Evolutionary conservation across 2,113 vertebrate genomes (phyloP).

Genomic region (Saguinus midas): DNA sequence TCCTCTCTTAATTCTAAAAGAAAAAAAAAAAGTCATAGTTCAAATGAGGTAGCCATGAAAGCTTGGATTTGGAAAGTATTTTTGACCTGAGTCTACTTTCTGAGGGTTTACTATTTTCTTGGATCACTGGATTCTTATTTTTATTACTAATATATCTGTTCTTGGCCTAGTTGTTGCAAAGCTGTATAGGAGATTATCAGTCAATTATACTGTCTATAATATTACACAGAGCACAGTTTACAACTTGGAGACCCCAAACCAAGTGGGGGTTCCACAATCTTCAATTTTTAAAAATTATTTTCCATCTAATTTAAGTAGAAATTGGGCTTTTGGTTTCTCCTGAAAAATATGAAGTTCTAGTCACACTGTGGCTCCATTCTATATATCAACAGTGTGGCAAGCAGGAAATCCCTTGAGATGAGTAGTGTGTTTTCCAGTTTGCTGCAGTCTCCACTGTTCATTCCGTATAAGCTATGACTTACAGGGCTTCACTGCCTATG

Average conservation of each 20-base stretch:
- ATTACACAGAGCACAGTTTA: background rate
- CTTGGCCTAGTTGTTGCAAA: background rate
- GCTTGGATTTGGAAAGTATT: conserved; percentile 36
- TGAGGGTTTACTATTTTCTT: background rate
- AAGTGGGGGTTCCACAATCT: background rate
- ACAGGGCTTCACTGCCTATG: background rate
- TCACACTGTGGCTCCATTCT: background rate
- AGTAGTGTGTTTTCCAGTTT: background rate
- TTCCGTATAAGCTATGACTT: background rate
- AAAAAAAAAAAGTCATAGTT: background rate
- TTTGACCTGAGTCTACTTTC: background rate
- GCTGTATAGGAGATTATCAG: background rate
- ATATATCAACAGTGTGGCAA: background rate
- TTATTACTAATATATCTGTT: background rate
- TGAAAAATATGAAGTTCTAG: background rate
- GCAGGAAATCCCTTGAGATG: background rate
- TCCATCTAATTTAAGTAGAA: background rate
- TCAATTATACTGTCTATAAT: background rate
- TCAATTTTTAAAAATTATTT: background rate
- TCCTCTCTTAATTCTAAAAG: background rate
- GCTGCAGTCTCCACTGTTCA: background rate
- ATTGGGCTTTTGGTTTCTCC: background rate
- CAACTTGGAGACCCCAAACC: background rate
- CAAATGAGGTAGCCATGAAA: background rate
- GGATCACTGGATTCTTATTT: conserved; percentile 13